These are phyloP conservation scores for Periophthalmodon schlosseri DNA, from an alignment of 2,113 vertebrate genomes.

Conservation along the genomic window DNA sequence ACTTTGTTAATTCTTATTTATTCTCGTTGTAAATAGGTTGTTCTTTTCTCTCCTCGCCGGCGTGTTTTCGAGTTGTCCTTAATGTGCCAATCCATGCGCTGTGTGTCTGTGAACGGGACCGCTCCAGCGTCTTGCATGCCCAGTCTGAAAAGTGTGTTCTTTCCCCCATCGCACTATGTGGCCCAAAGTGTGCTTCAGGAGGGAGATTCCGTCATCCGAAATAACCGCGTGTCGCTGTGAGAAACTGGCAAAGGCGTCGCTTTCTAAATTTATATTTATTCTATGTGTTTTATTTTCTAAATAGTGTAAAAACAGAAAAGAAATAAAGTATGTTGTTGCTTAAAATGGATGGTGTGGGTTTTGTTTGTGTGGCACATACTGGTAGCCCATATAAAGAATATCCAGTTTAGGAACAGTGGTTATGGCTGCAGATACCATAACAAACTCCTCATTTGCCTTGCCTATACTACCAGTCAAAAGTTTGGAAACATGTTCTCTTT, in stretches of 20 bases:
- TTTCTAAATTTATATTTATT: constrained; percentile 83
- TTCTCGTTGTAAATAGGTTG: constrained; percentile 68
- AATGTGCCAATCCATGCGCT: constrained; percentile 70
- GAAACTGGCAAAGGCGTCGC: constrained; percentile 54
- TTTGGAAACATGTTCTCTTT: too few species aligned
- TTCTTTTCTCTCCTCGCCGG: constrained; percentile 39
- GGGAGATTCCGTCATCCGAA: constrained; percentile 47
- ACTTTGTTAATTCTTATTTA: constrained; percentile 71
- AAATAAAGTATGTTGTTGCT: constrained; percentile 75
- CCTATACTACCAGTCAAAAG: too few species aligned
- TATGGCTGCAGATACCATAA: too few species aligned
- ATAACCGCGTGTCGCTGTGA: constrained; percentile 61
- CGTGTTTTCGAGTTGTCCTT: constrained; percentile 73
- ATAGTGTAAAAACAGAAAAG: constrained; percentile 70
- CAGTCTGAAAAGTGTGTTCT: constrained; percentile 59
- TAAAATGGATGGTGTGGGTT: constrained; percentile 21
- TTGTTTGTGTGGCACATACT: not conserved
- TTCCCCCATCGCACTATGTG: constrained; percentile 64
- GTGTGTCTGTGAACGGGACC: constrained; percentile 63
- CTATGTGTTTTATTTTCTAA: constrained; percentile 79
- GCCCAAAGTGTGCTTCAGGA: constrained; percentile 59
- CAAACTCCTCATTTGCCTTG: too few species aligned
- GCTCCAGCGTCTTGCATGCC: constrained; percentile 75
- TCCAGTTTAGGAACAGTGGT: too few species aligned
- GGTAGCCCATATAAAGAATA: too few species aligned